Evolutionary conservation across 2,888 invertebrate species (phyloP).

Genomic region (Lasioglossum vierecki): DNA sequence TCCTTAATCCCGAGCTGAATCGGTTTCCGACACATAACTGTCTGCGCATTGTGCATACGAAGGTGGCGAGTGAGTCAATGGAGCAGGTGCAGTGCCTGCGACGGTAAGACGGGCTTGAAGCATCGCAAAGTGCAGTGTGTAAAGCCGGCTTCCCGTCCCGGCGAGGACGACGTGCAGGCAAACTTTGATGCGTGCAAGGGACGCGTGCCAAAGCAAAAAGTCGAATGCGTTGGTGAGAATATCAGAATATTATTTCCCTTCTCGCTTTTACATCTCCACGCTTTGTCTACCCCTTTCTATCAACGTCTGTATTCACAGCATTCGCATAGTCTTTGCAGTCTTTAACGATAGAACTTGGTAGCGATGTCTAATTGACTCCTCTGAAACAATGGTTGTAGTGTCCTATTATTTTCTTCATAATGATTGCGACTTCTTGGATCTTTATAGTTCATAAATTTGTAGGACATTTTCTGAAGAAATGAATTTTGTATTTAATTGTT

Average conservation of each 20-base stretch:
- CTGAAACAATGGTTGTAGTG: background rate
- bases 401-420: too few relatives aligned
- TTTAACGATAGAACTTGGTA: background rate
- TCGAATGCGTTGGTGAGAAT: constrained; percentile 68
- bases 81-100: constrained; percentile 87
- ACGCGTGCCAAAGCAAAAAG: constrained; percentile 71
- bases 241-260: background rate
- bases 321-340: background rate
- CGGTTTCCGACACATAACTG: background rate
- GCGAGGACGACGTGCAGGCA: constrained; percentile 83
- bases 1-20: background rate
- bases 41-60: background rate
- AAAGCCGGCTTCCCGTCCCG: constrained; percentile 82
- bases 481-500: too few relatives aligned
- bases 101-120: constrained; percentile 83
- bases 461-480: too few relatives aligned
- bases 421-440: too few relatives aligned
- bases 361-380: background rate
- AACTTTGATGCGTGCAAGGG: constrained; percentile 75
- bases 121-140: constrained; percentile 85
- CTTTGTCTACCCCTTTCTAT: background rate
- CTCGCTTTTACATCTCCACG: background rate
- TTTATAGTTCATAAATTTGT: too few relatives aligned
- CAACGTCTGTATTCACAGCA: background rate
- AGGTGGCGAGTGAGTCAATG: constrained; percentile 88